A percentile compares a stretch with the other conserved stretches of the same genome.
phyloP scores from a whole-genome alignment of 2,113 vertebrate genomes.

The Xiphophorus couchianus region DNA sequence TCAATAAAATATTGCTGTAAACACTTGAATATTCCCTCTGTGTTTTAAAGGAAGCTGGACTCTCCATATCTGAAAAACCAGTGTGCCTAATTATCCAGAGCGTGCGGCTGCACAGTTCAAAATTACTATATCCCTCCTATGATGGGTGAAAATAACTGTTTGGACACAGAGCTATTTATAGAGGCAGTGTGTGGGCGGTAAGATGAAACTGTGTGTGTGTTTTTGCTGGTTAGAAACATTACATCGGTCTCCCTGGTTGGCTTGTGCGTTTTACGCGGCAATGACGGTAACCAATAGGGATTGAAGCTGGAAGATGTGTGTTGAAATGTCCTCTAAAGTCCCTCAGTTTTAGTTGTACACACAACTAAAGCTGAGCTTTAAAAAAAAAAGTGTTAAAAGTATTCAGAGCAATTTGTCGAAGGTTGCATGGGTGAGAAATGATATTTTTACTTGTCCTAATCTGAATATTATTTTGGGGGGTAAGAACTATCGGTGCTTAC shows the following conservation, averaged over 20 bases:
- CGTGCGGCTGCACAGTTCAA: constrained; percentile 24
- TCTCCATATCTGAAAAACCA: constrained; percentile 6
- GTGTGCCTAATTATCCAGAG: constrained; percentile 20
- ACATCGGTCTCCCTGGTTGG: constrained; percentile 12
- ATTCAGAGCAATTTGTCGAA: constrained; percentile 31
- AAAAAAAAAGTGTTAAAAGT: constrained; percentile 1
- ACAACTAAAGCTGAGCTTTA: not conserved
- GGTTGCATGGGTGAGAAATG: constrained; percentile 20
- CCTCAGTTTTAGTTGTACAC: not conserved
- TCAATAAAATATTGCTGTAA: no score
- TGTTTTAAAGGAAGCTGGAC: not conserved
- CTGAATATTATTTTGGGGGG: no score
- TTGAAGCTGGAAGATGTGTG: constrained; percentile 14
- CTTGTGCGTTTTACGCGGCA: constrained; percentile 13
- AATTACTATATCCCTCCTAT: constrained; percentile 29
- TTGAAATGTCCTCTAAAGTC: constrained; percentile 5
- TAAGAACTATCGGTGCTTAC: constrained; percentile 9
- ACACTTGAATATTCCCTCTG: no score
- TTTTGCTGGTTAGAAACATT: constrained; percentile 30
- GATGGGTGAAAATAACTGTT: constrained; percentile 45
- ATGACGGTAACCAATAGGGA: constrained; percentile 15
- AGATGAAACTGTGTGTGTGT: constrained; percentile 40
- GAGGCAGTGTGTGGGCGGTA: constrained; percentile 36
- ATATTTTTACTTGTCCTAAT: constrained; percentile 19
- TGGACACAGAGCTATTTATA: constrained; percentile 58